Conservation (phyloP, 2,888 invertebrate species). For the Piscicola geometra region DNA sequence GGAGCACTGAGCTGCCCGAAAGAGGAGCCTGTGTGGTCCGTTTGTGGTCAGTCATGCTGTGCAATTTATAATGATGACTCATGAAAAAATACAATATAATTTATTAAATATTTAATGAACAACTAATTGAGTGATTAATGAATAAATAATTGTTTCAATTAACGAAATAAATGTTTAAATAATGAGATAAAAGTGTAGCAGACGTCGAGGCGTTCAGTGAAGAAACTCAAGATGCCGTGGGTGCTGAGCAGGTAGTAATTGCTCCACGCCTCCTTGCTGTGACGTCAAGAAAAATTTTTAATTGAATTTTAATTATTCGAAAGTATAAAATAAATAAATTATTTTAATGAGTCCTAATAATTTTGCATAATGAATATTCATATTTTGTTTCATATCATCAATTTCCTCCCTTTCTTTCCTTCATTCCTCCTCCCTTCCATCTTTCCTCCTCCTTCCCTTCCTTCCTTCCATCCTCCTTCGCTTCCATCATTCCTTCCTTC, state of each 20-base stretch:
- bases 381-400: no score
- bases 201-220: slow-evolving; percentile 1
- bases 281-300: not conserved
- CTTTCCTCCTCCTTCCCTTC: no score
- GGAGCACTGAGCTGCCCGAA: not conserved
- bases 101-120: not conserved
- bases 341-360: no score
- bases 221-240: slow-evolving; percentile 21
- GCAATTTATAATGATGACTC: not conserved
- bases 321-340: not conserved
- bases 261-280: not conserved
- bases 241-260: not conserved
- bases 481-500: no score
- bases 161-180: not conserved
- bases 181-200: no score
- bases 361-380: no score
- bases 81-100: not conserved
- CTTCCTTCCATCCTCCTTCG: no score
- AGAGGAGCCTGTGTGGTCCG: not conserved
- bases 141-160: not conserved
- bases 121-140: not conserved
- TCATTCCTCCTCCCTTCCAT: no score
- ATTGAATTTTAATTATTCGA: no score
- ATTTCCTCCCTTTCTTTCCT: no score
- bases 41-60: not conserved